Percentiles rank a stretch among this genome's conserved stretches.
Conservation (phyloP, 2,113 vertebrate genomes). For the Sphyrna mokarran region DNA sequence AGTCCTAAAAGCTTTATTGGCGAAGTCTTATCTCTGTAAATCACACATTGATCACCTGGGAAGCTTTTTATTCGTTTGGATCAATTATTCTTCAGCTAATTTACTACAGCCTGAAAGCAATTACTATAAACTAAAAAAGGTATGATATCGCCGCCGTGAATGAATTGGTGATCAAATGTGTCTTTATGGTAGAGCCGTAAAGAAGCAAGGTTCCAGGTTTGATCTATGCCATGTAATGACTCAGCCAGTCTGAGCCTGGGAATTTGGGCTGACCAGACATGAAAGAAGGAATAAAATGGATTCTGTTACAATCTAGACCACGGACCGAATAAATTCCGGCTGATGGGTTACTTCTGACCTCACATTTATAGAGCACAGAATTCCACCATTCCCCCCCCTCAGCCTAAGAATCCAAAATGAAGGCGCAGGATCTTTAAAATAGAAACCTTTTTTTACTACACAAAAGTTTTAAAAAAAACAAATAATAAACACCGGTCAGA, state of each 20-base stretch:
- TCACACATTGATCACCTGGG: neutral
- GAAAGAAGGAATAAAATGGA: neutral
- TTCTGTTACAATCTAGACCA: neutral
- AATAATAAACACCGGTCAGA: too few species aligned
- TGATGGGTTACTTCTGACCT: too few species aligned
- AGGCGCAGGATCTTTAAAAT: too few species aligned
- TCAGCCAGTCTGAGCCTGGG: neutral
- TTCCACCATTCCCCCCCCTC: too few species aligned
- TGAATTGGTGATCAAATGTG: neutral
- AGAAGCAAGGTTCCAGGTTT: neutral
- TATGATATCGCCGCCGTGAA: neutral
- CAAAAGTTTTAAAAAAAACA: too few species aligned
- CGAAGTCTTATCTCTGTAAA: neutral
- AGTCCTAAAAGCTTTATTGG: neutral
- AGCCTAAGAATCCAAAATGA: too few species aligned
- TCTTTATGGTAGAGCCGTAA: neutral
- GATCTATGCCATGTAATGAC: neutral
- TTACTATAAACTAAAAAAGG: neutral
- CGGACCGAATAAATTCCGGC: too few species aligned
- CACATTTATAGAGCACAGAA: too few species aligned
- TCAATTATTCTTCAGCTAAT: neutral
- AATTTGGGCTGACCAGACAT: neutral
- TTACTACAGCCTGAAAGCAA: neutral
- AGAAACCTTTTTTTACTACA: too few species aligned
- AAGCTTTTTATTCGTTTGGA: too few species aligned